Evolutionary conservation across 1,140 invertebrate species (phyloP).

Genomic region (Xylocopa sonorina): DNA sequence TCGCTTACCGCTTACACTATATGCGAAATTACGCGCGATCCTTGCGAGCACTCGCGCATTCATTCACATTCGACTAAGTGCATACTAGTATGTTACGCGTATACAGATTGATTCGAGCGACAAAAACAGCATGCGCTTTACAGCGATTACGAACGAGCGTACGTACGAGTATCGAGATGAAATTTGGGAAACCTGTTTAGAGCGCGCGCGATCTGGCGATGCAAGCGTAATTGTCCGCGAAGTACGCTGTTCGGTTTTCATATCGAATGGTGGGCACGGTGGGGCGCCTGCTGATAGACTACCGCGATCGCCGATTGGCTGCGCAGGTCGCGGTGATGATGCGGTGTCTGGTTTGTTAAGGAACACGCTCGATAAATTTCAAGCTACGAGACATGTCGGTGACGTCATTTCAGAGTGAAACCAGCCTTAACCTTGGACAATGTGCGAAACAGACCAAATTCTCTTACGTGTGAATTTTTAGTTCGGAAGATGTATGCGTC

Average conservation of each 20-base stretch:
- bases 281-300: background rate
- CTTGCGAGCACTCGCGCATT: background rate
- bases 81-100: background rate
- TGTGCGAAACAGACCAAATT: conserved; percentile 48
- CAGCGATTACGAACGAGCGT: no score
- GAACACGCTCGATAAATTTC: background rate
- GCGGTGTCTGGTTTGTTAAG: conserved; percentile 15
- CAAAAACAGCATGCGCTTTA: no score
- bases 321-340: background rate
- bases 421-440: conserved; percentile 78
- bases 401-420: conserved; percentile 71
- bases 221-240: background rate
- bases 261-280: conserved; percentile 1
- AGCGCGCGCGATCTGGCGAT: no score
- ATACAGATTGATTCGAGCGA: no score
- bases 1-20: background rate
- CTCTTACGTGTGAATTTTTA: conserved; percentile 24
- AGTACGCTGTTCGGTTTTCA: no score
- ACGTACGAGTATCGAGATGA: background rate
- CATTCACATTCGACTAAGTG: background rate
- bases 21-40: conserved; percentile 16
- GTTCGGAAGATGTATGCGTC: background rate
- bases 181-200: background rate
- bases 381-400: conserved; percentile 75
- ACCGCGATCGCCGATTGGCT: background rate